Base-by-base conservation (phyloP, 2,888 invertebrate genomes). In the Ochlodes sylvanus region DNA sequence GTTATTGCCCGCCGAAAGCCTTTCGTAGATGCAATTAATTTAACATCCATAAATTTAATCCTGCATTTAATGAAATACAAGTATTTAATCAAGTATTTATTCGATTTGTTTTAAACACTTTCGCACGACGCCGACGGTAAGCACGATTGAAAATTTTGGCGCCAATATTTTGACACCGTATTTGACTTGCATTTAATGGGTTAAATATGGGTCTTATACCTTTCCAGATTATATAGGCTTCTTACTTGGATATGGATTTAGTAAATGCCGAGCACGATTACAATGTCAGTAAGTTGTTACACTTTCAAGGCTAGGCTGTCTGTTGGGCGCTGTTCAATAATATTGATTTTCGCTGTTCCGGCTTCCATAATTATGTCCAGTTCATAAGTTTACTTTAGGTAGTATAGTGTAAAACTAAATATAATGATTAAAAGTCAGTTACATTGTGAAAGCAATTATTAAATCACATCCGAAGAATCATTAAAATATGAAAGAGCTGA, bases 281-380 rank as follows among this genome's bases (percentile, higher is more conserved):
- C 34, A 42, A 50, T 32, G 34, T 17, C 34, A 62, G 19, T 52
- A 62, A 62, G 50, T 62, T 52, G 61, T 50, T 62, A 21, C 2
- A 38, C 17, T 19, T 62, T 52, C 61, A 34, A 62, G 47, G 15
- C 17, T 50, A 62, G 17, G 10, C 17, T 50, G 63, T 42, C 54
- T 14, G 19, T 62, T 57, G 52, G 58, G 69, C 54, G 69, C 63
- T 75, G 79, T 77, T 81, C 76, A 77, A 77, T 76, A 76, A 38
- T 81, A 84, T 84, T 73, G 81, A 83, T 82, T 84, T 76, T 76
- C 71, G 52, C 50, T 52, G 38, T 38, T 62, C 38, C 32, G 38
- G 21, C 21, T 62, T 41, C 34, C 6, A 61, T 47, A 52, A 62
- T 41, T 62, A 62, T 52, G 50, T 52, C 14, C 52, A 52, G 52